Percentiles rank a stretch among this genome's conserved stretches.
Evolutionary conservation across 2,797 vertebrate species (phyloP).

Genomic region (Tenualosa thibaudeaui): DNA sequence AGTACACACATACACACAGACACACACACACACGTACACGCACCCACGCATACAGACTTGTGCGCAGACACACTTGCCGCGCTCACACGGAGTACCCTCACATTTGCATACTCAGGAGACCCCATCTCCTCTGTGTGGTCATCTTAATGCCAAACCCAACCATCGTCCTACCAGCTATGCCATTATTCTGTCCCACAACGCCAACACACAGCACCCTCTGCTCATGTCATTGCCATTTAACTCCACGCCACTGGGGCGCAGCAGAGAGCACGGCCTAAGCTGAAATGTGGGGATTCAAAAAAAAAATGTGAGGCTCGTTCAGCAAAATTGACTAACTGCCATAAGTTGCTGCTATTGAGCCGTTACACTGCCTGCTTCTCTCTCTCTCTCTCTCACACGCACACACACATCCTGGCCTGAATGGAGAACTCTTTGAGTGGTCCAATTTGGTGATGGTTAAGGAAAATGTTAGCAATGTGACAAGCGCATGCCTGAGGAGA

Average conservation of each 20-base stretch:
- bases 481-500: not conserved
- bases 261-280: not conserved
- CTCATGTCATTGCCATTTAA: not conserved
- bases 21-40: slow-evolving; percentile 6
- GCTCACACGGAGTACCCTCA: not conserved
- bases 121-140: not conserved
- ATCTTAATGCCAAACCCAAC: slow-evolving; percentile 4
- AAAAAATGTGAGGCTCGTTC: not conserved
- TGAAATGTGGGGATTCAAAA: not conserved
- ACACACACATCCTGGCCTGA: not conserved
- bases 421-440: not conserved
- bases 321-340: not conserved
- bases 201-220: slow-evolving; percentile 4
- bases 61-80: not conserved
- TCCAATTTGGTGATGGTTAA: not conserved
- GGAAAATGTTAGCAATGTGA: not conserved
- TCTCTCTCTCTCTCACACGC: not conserved
- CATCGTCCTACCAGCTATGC: not conserved
- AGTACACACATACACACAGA: not conserved
- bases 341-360: not conserved
- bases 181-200: not conserved
- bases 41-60: not conserved
- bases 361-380: slow-evolving; percentile 6
- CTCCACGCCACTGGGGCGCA: not conserved
- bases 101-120: not conserved